Conservation (phyloP, 2,113 vertebrate genomes). For the Strix uralensis region DNA sequence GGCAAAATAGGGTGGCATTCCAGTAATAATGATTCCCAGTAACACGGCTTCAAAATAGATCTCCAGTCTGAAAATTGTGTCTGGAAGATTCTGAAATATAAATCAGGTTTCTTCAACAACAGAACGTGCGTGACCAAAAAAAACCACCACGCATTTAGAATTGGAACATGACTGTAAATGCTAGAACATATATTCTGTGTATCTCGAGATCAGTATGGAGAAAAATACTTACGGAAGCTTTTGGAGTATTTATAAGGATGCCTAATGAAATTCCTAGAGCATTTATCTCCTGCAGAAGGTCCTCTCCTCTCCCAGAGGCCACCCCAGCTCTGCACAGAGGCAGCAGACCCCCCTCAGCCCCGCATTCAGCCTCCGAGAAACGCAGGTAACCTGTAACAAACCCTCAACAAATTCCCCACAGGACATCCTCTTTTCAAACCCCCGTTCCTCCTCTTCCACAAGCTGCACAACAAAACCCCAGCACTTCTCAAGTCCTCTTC, state of each 20-base stretch:
- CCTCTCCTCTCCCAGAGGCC: background rate
- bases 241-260: background rate
- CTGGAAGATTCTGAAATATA: conserved; percentile 72
- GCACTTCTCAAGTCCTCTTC: background rate
- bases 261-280: background rate
- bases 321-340: background rate
- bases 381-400: background rate
- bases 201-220: background rate
- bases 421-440: background rate
- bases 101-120: background rate
- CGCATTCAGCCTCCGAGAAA: accelerated
- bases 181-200: too few species aligned
- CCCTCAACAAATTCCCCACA: background rate
- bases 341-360: background rate
- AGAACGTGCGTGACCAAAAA: accelerated
- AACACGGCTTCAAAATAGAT: conserved; percentile 84
- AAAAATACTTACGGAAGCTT: background rate
- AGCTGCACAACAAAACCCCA: background rate
- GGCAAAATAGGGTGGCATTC: conserved; percentile 93
- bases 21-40: conserved; percentile 89
- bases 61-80: conserved; percentile 74
- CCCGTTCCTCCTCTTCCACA: background rate
- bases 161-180: accelerated
- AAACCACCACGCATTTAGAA: accelerated
- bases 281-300: background rate